A percentile compares a stretch with the other conserved stretches of the same genome.
Evolutionary conservation across 2,888 invertebrate species (phyloP).

Genomic region (Plagodis dolabraria): DNA sequence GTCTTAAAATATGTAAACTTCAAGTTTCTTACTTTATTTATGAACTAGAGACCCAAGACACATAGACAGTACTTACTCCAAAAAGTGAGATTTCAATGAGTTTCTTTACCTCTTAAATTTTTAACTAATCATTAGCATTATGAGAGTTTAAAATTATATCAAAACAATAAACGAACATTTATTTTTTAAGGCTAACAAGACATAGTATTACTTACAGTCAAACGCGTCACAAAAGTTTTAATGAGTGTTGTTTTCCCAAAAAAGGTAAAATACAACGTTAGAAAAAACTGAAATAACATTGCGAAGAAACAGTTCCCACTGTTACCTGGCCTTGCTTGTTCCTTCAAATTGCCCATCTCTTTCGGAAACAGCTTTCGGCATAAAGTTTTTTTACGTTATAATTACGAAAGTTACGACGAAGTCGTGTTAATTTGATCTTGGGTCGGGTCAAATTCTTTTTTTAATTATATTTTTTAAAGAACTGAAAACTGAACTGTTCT

Average conservation of each 20-base stretch:
- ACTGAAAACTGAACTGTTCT: no score
- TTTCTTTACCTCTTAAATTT: no score
- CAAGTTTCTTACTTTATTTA: no score
- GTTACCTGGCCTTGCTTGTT: conserved; percentile 34
- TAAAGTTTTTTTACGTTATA: conserved; percentile 43
- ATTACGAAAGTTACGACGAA: conserved; percentile 45
- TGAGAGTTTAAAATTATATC: conserved; percentile 33
- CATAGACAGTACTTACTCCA: no score
- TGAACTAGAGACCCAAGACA: no score
- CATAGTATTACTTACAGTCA: conserved; percentile 70
- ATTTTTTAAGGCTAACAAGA: conserved; percentile 64
- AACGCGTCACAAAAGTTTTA: conserved; percentile 75
- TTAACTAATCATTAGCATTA: no score
- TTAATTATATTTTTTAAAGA: conserved; percentile 35
- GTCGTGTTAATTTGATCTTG: conserved; percentile 49
- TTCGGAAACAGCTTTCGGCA: conserved; percentile 41
- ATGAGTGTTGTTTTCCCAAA: conserved; percentile 65
- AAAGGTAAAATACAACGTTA: conserved; percentile 50
- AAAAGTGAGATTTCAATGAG: no score
- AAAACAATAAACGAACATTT: conserved; percentile 37
- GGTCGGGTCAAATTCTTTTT: conserved; percentile 41
- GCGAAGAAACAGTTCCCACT: conserved; percentile 39
- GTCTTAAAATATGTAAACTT: no score
- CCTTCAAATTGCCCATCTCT: conserved; percentile 44
- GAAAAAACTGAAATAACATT: conserved; percentile 57